phyloP scores from a whole-genome alignment of 2,113 vertebrate genomes.

The Cephalopterus ornatus region DNA sequence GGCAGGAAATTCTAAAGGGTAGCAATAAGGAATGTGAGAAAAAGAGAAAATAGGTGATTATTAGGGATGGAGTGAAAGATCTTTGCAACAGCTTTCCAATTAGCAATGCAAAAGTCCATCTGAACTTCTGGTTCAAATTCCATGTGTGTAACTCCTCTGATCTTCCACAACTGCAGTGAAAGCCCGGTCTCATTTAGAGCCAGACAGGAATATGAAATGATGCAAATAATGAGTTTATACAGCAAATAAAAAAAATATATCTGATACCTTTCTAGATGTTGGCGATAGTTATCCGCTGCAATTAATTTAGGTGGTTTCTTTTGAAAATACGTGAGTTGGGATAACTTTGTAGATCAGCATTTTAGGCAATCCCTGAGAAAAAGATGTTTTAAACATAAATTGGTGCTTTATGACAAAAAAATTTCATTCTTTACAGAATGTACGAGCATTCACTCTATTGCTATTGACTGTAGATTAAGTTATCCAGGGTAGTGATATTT shows the following conservation, averaged over 20 bases:
- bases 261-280: not conserved
- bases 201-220: not conserved
- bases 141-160: not conserved
- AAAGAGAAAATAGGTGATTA: not conserved
- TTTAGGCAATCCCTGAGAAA: not conserved
- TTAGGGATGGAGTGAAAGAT: not conserved
- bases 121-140: not conserved
- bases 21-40: not conserved
- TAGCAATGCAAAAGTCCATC: not conserved
- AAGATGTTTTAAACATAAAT: not conserved
- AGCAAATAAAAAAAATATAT: not conserved
- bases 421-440: not conserved
- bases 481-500: not conserved
- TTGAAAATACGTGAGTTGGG: not conserved
- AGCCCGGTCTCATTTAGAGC: not conserved
- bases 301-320: not conserved
- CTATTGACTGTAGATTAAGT: not conserved
- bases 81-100: not conserved
- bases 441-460: not conserved
- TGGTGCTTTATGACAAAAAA: not conserved
- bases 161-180: not conserved
- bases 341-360: not conserved
- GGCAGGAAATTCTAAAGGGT: not conserved
- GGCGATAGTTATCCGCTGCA: not conserved
- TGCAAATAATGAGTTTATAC: not conserved